Evolutionary conservation across 2,888 invertebrate genomes (phyloP), one percentile per base, ranked within the genome.

Genomic region (Callyntrura sp.): DNA sequence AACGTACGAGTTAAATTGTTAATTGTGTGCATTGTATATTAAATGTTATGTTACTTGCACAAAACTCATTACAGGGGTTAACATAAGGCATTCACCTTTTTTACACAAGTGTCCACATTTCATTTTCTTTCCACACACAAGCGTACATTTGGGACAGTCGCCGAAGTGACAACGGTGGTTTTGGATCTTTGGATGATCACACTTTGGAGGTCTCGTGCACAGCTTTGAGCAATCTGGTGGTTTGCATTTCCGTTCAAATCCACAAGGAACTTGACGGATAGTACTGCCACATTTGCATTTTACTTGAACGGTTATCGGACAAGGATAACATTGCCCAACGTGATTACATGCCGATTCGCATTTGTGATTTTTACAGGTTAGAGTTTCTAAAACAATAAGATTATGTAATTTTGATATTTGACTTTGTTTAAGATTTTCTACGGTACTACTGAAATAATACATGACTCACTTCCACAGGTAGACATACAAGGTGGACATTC

Each of bases 401-500:
- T n/a, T n/a, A n/a, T n/a, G n/a, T n/a, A n/a, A n/a, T n/a, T n/a
- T n/a, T n/a, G n/a, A n/a, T n/a, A n/a, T n/a, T n/a, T n/a, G n/a
- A n/a, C n/a, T n/a, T n/a, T n/a, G n/a, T n/a, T n/a, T n/a, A n/a
- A n/a, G n/a, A n/a, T n/a, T n/a, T n/a, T n/a, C 11, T 14, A 51
- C 68, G 12, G 20, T 14, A 20, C 43, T 65, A 45, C 84, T 14
- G 4, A 65, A 20, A 65, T 8, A 6, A 25, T 55, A 3, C 73
- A 48, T 35, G 0, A 45, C 81, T 88, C 55, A 88, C 88, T 97
- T 55, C 97, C 97, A 94, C 99, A 99, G 0, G 96, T 95, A 94
- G 98, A 97, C 93, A 98, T 97, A 94, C 98, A 98, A 0, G 97
- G 96, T 5, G 97, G 96, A 94, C 98, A 98, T 93, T 96, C 96